Conservation (phyloP, 2,797 vertebrate species). For the Myotis daubentonii region DNA sequence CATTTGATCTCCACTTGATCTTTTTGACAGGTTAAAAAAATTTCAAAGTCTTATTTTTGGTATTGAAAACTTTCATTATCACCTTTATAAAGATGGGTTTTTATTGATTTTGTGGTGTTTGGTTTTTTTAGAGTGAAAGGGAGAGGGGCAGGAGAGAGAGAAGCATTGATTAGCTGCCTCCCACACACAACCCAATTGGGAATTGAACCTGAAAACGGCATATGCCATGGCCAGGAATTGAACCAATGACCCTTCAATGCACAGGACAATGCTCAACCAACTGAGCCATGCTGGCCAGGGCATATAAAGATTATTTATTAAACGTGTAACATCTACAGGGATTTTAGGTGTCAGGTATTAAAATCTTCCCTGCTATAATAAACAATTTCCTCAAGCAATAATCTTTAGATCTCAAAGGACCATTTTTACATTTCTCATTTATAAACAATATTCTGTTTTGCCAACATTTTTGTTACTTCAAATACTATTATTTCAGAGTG, state of each 20-base stretch:
- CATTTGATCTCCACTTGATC: not conserved
- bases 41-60: not conserved
- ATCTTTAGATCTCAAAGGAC: not conserved
- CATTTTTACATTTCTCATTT: not conserved
- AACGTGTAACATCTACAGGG: not conserved
- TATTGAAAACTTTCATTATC: not conserved
- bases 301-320: conserved; percentile 4
- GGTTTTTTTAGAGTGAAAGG: not conserved
- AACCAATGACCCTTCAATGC: not conserved
- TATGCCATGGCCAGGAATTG: not conserved
- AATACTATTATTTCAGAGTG: conserved; percentile 21
- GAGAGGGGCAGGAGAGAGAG: not conserved
- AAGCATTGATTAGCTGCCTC: not conserved
- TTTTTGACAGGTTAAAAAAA: conserved; percentile 43
- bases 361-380: not conserved
- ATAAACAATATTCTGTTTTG: not conserved
- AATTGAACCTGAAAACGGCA: not conserved
- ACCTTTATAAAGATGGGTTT: conserved; percentile 7
- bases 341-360: conserved; percentile 12
- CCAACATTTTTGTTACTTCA: not conserved
- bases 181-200: not conserved
- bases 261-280: not conserved
- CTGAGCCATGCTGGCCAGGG: not conserved
- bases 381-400: not conserved
- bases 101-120: not conserved